Conservation (phyloP, 2,888 invertebrate species). For the Diloba caeruleocephala region DNA sequence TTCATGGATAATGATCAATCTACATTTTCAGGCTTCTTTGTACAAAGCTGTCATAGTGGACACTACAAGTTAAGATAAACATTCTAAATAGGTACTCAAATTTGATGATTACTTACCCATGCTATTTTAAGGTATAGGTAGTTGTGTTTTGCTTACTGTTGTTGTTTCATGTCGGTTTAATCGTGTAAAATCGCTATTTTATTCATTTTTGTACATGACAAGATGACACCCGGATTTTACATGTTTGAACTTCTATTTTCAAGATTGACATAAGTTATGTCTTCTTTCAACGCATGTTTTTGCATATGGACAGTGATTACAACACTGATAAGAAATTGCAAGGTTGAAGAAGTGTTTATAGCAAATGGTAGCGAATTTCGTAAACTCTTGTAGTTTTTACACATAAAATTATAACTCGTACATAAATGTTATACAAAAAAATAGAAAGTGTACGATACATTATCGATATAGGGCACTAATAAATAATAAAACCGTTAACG, state of each 20-base stretch:
- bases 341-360: not conserved
- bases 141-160: constrained; percentile 42
- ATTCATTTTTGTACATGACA: constrained; percentile 59
- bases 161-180: constrained; percentile 48
- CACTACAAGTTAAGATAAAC: constrained; percentile 42
- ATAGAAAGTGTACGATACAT: not conserved
- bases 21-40: constrained; percentile 75
- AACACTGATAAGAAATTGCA: constrained; percentile 8
- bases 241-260: constrained; percentile 81
- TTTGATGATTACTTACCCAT: constrained; percentile 73
- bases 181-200: constrained; percentile 59
- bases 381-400: too few relatives aligned
- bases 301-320: constrained; percentile 20
- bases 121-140: constrained; percentile 58
- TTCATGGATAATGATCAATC: constrained; percentile 46
- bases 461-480: not conserved
- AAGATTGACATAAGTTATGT: constrained; percentile 68
- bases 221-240: constrained; percentile 68
- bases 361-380: too few relatives aligned
- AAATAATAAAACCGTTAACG: constrained; percentile 26
- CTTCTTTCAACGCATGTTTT: constrained; percentile 37
- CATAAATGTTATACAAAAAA: not conserved
- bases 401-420: too few relatives aligned
- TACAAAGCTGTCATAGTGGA: constrained; percentile 80
- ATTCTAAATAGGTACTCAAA: constrained; percentile 39